These are phyloP conservation scores for Brachymystax lenok DNA, from an alignment of 2,797 vertebrate species.

Conservation along the genomic window DNA sequence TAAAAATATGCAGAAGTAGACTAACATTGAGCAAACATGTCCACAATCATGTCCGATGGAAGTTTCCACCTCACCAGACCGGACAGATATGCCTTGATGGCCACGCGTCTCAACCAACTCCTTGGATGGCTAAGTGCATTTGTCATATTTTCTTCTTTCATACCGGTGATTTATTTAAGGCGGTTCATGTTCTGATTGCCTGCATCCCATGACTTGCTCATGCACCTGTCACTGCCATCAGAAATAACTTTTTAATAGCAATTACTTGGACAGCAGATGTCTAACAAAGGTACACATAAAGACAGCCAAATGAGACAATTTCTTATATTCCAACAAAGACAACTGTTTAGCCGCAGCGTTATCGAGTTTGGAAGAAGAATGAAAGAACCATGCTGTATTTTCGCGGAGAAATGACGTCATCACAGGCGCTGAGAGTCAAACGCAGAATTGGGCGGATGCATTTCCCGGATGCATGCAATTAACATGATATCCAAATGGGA, in stretches of 20 bases:
- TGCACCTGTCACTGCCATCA: neutral
- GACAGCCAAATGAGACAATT: no score
- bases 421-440: constrained; percentile 29
- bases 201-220: neutral
- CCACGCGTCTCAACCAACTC: neutral
- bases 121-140: neutral
- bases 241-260: neutral
- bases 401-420: constrained; percentile 69
- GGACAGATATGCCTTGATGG: neutral
- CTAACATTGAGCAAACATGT: neutral
- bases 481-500: constrained; percentile 45
- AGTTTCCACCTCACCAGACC: neutral
- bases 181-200: neutral
- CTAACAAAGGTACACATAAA: neutral
- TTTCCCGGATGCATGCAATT: constrained; percentile 69
- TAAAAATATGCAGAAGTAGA: neutral
- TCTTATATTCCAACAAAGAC: no score
- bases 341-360: no score
- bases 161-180: neutral
- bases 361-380: no score
- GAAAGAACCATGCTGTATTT: constrained; percentile 58
- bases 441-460: constrained; percentile 14
- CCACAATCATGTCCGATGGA: neutral
- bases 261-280: neutral
- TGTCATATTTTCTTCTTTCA: neutral